Evolutionary conservation across 2,113 vertebrate species (phyloP), one percentile per base, ranked within the genome.

Genomic region (Protobothrops mucrosquamatus): DNA sequence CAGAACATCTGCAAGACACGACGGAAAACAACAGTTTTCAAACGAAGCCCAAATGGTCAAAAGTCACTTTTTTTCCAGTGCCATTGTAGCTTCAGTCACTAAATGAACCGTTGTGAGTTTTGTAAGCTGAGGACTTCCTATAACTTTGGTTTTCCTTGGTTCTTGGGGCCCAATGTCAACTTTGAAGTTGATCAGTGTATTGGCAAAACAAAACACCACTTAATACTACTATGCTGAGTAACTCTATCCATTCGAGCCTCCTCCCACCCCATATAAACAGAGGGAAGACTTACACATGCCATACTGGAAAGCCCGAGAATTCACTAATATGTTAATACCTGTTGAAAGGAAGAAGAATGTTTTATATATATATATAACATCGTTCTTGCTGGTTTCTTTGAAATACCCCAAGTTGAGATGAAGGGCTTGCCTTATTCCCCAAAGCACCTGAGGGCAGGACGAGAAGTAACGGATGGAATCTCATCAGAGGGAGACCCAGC

Each of bases 271-370:
- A 1, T 6, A 81, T 51, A 8, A 39, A 39, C 34, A 20, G 69
- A 81, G 69, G 8, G 18, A 0, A 1, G 29, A 99, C 99, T 99
- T 97, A 99, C 99, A 99, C 98, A 99, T 99, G 88, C 97, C 94
- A 95, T 99, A 99, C 85, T 99, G 99, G 97, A 99, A 99, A 94
- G 97, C 97, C 46, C 96, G 99, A 91, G 99, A 99, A 95, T 99
- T 99, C 96, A 99, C 99, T 24, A 99, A 98, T 93, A 99, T 98
- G 95, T 99, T 99, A 95, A 99, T 98, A 90, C 99, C 99, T 99
- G 92, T 61, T 57, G 4, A 91, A 85, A 95, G 69, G 94, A 93
- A 95, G 91, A 59, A 95, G 64, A 54, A n/a, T n/a, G n/a, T n/a
- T n/a, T n/a, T 46, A 6, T n/a, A n/a, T 48, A 48, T 48, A 48